Conservation (phyloP, 92 coral and sea anemone genomes). For the Blastomussa wellsi region DNA sequence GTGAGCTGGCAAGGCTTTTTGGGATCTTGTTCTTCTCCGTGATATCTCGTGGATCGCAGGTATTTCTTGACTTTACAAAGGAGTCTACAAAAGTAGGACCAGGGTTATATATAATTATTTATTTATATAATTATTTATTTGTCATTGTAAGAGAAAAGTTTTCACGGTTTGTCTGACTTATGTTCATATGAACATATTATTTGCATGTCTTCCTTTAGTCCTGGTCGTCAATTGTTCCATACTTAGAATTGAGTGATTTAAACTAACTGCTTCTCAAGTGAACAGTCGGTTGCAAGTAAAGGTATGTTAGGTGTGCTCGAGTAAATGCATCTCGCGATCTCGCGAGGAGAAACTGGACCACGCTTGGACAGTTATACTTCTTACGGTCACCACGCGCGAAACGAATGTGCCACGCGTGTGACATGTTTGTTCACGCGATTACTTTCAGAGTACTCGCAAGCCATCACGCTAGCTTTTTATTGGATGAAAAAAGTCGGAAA, state of each 20-base stretch:
- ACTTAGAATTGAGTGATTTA: too few relatives aligned
- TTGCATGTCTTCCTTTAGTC: background rate
- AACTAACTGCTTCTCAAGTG: background rate
- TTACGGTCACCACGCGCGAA: background rate
- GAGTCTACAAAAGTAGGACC: background rate
- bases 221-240: background rate
- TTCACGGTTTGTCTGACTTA: background rate
- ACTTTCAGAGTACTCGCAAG: too few relatives aligned
- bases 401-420: background rate
- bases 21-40: constrained; percentile 95
- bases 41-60: constrained; percentile 98
- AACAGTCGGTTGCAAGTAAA: background rate
- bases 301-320: background rate
- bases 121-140: background rate
- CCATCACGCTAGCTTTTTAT: too few relatives aligned
- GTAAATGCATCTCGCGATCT: background rate
- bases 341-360: background rate
- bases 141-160: background rate
- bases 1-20: constrained; percentile 98
- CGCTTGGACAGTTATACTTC: background rate
- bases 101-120: background rate
- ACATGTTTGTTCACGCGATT: background rate
- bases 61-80: constrained; percentile 2
- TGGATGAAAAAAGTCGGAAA: too few relatives aligned
- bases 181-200: background rate